Base-by-base conservation (phyloP, 2,797 vertebrate genomes). In the Spondyliosoma cantharus region DNA sequence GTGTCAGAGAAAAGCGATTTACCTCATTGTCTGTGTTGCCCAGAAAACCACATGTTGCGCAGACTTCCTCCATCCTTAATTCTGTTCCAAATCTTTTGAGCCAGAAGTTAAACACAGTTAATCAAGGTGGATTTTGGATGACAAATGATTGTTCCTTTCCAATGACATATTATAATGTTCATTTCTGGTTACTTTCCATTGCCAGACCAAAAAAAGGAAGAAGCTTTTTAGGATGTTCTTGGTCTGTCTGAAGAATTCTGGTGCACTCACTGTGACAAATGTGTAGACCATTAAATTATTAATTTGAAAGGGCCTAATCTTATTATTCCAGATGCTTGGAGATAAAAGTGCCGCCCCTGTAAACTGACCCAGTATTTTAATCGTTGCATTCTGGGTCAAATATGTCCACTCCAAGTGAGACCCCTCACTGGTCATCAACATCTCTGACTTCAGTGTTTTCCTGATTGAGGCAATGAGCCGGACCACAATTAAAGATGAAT, bases 401-500 rank as follows among this genome's bases (percentile, higher is more conserved):
- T 71, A 66, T 63, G 57, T 79, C 59, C 2, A 15, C 22, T 81
- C 60, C 58, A 45, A 64, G 24, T 6, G 19, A 62, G 42, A 46
- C 42, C 59, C 52, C 54, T 64, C 48, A 61, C 56, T 73, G 42
- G 16, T 17, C 29, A 29, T 72, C 57, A 70, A 58, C 32, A 75
- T 89, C 62, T 66, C 54, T 64, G 50, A 63, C 60, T 43, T 70
- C 27, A 25, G 25, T 76, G 67, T 57, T 76, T 76, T 77, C 71
- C 54, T 56, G 42, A 74, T 76, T 69, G 62, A 84, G 71, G 86
- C 83, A 88, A 85, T 83, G 71, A 86, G 73, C 27, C 42, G 52
- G 74, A 83, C 62, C 67, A 87, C 80, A 87, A 93, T 92, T 93
- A 89, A 80, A 73, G 70, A 85, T 89, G 86, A 91, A 92, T 89